Percentiles rank a stretch among this genome's conserved stretches.
Conservation (phyloP, 2,888 invertebrate species). For the Amiota communis region DNA sequence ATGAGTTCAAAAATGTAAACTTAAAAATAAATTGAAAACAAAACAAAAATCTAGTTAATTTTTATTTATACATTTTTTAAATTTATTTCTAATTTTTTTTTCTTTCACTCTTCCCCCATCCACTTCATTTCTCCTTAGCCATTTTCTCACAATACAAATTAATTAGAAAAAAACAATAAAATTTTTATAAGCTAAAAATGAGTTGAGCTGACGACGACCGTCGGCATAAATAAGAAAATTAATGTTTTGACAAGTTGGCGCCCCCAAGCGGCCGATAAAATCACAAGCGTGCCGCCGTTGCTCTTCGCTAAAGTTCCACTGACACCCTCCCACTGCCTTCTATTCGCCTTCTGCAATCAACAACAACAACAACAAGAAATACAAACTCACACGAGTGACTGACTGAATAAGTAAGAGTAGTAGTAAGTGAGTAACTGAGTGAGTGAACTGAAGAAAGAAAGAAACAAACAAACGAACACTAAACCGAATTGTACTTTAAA, state of each 20-base stretch:
- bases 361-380: too few relatives aligned
- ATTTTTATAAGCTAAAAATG: neutral
- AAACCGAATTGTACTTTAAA: too few relatives aligned
- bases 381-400: too few relatives aligned
- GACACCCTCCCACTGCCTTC: too few relatives aligned
- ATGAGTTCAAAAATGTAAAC: neutral
- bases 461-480: too few relatives aligned
- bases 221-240: slow-evolving; percentile 11
- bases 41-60: slow-evolving; percentile 17
- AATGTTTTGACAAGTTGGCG: slow-evolving; percentile 56
- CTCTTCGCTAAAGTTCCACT: neutral
- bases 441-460: too few relatives aligned
- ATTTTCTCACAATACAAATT: neutral
- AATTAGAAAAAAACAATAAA: slow-evolving; percentile 44
- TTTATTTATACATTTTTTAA: neutral
- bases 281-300: neutral
- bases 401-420: too few relatives aligned
- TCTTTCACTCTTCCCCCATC: neutral
- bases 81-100: neutral
- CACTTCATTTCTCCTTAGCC: neutral
- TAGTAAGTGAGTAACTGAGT: too few relatives aligned
- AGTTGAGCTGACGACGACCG: neutral
- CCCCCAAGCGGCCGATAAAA: slow-evolving; percentile 54
- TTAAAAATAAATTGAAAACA: slow-evolving; percentile 18
- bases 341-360: too few relatives aligned